These are phyloP conservation scores for Agonopterix arenella DNA, from an alignment of 2,888 invertebrate species.

Conservation along the genomic window DNA sequence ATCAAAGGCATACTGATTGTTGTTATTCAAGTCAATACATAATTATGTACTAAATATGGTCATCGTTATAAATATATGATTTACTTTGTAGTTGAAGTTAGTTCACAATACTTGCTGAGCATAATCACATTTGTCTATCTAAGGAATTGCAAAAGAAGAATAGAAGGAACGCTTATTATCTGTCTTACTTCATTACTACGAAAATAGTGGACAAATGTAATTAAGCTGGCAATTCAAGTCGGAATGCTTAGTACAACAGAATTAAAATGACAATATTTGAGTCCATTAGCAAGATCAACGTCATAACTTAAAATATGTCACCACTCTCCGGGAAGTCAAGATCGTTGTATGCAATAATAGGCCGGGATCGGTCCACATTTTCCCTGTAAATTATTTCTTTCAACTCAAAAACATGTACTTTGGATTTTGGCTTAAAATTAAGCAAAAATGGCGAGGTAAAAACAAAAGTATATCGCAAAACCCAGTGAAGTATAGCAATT, in stretches of 20 bases:
- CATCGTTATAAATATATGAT: no score
- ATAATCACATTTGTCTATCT: no score
- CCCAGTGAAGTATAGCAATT: neutral
- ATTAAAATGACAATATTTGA: slow-evolving; percentile 11
- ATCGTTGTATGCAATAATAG: slow-evolving; percentile 92
- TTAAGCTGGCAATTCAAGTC: slow-evolving; percentile 18
- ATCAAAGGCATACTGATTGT: no score
- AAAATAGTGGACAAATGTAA: slow-evolving; percentile 9
- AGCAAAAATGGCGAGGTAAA: neutral
- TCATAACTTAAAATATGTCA: slow-evolving; percentile 81
- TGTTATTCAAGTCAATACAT: no score
- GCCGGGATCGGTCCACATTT: slow-evolving; percentile 83
- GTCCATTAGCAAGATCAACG: slow-evolving; percentile 16
- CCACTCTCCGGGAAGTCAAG: slow-evolving; percentile 91
- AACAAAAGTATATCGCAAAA: neutral
- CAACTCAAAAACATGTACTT: slow-evolving; percentile 32
- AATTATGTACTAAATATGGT: no score
- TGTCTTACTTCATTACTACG: no score
- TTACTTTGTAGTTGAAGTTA: no score
- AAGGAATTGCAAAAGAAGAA: no score
- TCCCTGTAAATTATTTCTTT: slow-evolving; percentile 76
- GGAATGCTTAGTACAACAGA: slow-evolving; percentile 30
- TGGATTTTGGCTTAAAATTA: slow-evolving; percentile 4
- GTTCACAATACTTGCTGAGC: no score
- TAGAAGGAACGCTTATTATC: no score